Evolutionary conservation across 2,888 invertebrate species (phyloP).

Genomic region (Stramonita haemastoma): DNA sequence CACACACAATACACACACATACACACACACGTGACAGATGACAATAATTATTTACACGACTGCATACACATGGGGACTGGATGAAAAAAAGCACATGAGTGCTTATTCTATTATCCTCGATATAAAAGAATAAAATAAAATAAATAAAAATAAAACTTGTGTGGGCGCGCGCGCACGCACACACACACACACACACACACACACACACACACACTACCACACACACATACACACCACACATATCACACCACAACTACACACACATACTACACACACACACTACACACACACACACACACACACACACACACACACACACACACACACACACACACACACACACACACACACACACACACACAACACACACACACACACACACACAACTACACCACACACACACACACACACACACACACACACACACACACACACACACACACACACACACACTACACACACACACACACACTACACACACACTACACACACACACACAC

Average conservation of each 20-base stretch:
- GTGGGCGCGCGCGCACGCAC: not conserved
- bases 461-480: no score
- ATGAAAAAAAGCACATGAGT: no score
- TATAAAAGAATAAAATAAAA: no score
- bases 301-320: not conserved
- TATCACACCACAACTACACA: not conserved
- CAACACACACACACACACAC: no score
- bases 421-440: not conserved
- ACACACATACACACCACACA: slow-evolving; percentile 13
- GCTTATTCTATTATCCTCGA: no score
- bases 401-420: not conserved
- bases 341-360: no score
- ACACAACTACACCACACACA: not conserved
- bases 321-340: not conserved
- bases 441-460: not conserved
- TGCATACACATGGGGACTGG: no score
- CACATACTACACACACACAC: not conserved
- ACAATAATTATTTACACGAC: no score
- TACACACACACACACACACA: slow-evolving; percentile 13
- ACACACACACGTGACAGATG: no score
- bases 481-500: no score
- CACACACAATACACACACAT: no score
- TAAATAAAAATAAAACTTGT: not conserved
- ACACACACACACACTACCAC: slow-evolving; percentile 7
- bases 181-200: slow-evolving; percentile 1